A percentile compares a stretch with the other conserved stretches of the same genome.
Conservation (phyloP, 2,113 vertebrate genomes). For the Brachyhypopomus gauderio region DNA sequence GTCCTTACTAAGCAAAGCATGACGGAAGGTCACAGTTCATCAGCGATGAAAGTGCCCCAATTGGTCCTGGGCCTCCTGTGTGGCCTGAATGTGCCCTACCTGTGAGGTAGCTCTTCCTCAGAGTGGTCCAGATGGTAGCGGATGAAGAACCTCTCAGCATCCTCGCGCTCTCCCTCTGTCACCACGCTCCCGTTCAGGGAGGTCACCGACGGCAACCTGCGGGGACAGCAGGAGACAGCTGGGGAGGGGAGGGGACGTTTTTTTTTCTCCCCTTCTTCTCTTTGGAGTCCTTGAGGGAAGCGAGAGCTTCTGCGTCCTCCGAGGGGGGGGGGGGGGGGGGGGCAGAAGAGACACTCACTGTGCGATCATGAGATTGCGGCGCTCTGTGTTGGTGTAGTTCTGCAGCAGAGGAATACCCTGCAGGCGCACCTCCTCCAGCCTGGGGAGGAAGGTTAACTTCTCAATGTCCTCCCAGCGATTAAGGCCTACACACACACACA, state of each 20-base stretch:
- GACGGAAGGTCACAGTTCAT: too few species aligned
- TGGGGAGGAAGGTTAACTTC: conserved; percentile 93
- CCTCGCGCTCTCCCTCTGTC: conserved; percentile 87
- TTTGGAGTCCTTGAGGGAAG: background rate
- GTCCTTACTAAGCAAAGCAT: background rate
- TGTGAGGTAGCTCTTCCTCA: conserved; percentile 87
- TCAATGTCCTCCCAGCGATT: conserved; percentile 95
- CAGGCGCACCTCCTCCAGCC: conserved; percentile 91
- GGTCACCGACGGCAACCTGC: conserved; percentile 86
- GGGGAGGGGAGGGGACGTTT: background rate
- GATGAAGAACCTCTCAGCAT: conserved; percentile 96
- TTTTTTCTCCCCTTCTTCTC: background rate
- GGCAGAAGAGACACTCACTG: conserved; percentile 68
- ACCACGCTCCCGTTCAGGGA: conserved; percentile 92
- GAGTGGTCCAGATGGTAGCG: conserved; percentile 88
- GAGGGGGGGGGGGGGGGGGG: background rate
- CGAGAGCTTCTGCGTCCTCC: conserved; percentile 8
- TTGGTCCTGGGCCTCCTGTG: background rate
- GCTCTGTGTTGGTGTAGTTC: conserved; percentile 87
- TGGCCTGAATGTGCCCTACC: conserved; percentile 66
- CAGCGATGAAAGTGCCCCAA: too few species aligned
- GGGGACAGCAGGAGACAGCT: conserved; percentile 23
- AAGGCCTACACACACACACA: conserved; percentile 77
- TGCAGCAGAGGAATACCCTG: conserved; percentile 94
- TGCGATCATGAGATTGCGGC: conserved; percentile 91